Base-by-base conservation (phyloP, 2,113 vertebrate genomes). In the Sclerurus mexicanus region DNA sequence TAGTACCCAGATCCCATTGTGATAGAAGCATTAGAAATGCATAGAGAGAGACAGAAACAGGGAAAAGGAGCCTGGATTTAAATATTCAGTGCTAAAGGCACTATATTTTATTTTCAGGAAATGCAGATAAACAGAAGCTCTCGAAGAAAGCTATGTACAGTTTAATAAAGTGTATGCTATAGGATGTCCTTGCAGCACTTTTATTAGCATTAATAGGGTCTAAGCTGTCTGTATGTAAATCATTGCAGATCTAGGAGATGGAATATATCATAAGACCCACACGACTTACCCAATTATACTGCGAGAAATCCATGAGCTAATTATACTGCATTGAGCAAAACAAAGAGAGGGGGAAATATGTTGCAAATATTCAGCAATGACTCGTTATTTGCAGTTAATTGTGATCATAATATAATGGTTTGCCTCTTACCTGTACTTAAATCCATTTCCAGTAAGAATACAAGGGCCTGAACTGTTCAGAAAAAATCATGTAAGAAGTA, bases 21-120 rank as follows among this genome's bases (percentile, higher is more conserved):
- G 93, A 96, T 83, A 96, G 85, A 73, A 64, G 82, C 93, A 97
- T 97, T 94, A 96, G 93, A 88, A 96, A 96, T 96, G 94, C 94
- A 97, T 77, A 90, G 94, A 93, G 77, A 68, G 67, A 85, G 77
- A 75, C 60, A 68, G 84, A 47, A 72, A 87, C 44, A 76, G 72
- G 91, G 87, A 67, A 69, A 86, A 93, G 55, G 67, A 96, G 85
- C 42, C 69, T 80, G 82, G 63, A 96, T 96, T 96, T 96, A 95
- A 96, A 96, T 96, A 97, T 95, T 88, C 87, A 91, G 46, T 71
- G 86, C 96, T 96, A 89, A 94, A 91, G 90, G 89, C 92, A 67
- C 27, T 95, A 76, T 77, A 94, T 85, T 90, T 96, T 95, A 92
- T 82, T 96, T 94, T 93, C 84, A 85, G 90, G 90, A 87, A 96